Base-by-base conservation (phyloP, 2,888 invertebrate genomes). In the Orthosia gothica region DNA sequence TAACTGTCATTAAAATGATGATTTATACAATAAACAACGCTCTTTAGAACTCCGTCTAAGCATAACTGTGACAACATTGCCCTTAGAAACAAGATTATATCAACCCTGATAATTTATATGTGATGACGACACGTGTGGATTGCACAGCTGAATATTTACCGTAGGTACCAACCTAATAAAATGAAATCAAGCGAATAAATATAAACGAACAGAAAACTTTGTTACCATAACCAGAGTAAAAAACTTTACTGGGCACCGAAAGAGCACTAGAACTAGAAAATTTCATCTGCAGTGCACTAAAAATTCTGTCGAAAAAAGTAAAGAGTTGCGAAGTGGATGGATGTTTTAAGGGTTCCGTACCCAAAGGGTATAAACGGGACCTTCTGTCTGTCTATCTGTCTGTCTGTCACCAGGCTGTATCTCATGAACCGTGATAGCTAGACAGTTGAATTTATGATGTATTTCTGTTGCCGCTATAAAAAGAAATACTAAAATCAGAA, bases 201-300 rank as follows among this genome's bases (percentile, higher is more conserved):
- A 18, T 13, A n/a, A 55, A n/a, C 50, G 1, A 57, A 5, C 18
- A 15, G n/a, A 45, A 23, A 9, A 20, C 1, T 5, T 55, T 20
- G 0, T 13, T 7, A n/a, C 5, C 23, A 16, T 23, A 13, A 16
- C 0, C 18, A 20, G 0, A 16, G 13, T 2, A 61, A 73, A 62
- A 49, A 49, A 11, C 1, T 68, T 61, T 40, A 62, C 2, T 11
- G 2, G 13, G 0, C 15, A 15, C 20, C 11, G 3, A 50, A 20
- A 40, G 2, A 47, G 23, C 32, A 23, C 47, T 7, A 52, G 23
- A 49, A 49, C 23, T 52, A 62, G 45, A 45, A 65, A 78, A 61
- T 61, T 59, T n/a, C n/a, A 45, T 77, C 45, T 50, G 72, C 49
- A 66, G 52, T 52, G 32, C 50, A 49, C 50, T 57, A 65, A 78